Base-by-base conservation (phyloP, 1,140 invertebrate species). In the Conus ventricosus region DNA sequence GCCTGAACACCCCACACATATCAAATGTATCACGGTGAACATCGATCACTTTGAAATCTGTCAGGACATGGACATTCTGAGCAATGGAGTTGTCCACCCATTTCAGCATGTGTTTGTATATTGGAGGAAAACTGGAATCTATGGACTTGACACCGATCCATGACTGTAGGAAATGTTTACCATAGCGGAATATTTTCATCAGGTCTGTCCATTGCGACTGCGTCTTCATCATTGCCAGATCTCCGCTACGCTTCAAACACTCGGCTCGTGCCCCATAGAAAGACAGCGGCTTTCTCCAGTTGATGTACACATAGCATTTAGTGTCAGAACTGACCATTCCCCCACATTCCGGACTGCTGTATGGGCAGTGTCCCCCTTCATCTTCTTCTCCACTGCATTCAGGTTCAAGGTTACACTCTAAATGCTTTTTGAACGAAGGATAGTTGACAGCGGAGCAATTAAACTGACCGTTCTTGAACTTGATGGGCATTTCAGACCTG, bases 371-470 rank as follows among this genome's bases (percentile, higher is more conserved):
- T 1, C 13, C n/a, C n/a, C 57, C 60, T 51, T 85, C 84, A 27
- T 85, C 84, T 55, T 85, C n/a, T 39, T 10, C 84, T 39, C 60
- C 84, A 6, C 71, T 1, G 27, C 84, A 85, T 27, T 85, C 84
- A 6, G 15, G 57, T 53, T 85, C 84, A 15, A 85, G 84, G 84
- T 85, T 85, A 71, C 84, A 85, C 1, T 85, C 84, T 15, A 85
- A 55, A 57, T 85, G 84, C 5, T 27, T 7, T 71, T 39, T 25
- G 39, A 85, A 85, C 23, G 55, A 17, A 17, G 25, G 15, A 57
- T 85, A 85, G 57, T 85, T 0, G 1, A 15, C 3, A 17, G 39
- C n/a, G 15, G 84, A 85, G 39, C 84, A 85, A 23, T 85, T 57
- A 17, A 63, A 85, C 63, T 57, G 25, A 23, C 84, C 84, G 13